Percentiles rank a stretch among this genome's conserved stretches.
These are phyloP conservation scores for Lasioglossum marginatum DNA, from an alignment of 2,888 invertebrate genomes.

Conservation along the genomic window DNA sequence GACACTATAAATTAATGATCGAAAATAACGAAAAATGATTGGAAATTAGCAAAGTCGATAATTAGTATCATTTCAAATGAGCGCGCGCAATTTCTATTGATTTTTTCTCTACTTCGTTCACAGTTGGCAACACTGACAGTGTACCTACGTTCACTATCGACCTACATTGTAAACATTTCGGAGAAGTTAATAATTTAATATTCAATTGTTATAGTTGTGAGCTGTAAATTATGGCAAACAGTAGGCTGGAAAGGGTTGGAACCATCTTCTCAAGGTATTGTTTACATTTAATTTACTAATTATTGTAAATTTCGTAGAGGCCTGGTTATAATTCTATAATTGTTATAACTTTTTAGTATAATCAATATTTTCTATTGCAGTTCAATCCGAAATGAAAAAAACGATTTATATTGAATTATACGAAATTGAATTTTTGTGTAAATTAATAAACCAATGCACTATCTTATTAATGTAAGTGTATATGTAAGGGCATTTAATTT, in stretches of 20 bases:
- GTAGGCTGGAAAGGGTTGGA: conserved; percentile 80
- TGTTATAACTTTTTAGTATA: neutral
- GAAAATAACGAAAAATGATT: neutral
- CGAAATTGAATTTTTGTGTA: neutral
- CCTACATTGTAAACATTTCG: too few species aligned
- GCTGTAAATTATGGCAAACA: conserved; percentile 79
- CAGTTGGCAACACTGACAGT: neutral
- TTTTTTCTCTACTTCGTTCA: neutral
- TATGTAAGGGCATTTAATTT: too few species aligned
- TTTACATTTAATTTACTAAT: conserved; percentile 15
- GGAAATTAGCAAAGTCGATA: neutral
- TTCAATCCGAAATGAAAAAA: neutral
- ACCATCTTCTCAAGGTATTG: conserved; percentile 81
- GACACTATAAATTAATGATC: too few species aligned
- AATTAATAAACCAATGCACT: neutral
- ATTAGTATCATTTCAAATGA: neutral
- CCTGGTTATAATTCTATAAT: conserved; percentile 12
- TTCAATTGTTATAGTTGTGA: neutral
- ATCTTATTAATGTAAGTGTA: neutral
- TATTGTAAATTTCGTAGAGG: neutral
- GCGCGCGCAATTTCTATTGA: neutral
- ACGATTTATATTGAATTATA: neutral
- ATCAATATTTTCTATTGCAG: neutral
- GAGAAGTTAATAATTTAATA: neutral
- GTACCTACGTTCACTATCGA: neutral